Conservation (phyloP, 2,113 vertebrate genomes). For the Poeciliopsis retropinna region DNA sequence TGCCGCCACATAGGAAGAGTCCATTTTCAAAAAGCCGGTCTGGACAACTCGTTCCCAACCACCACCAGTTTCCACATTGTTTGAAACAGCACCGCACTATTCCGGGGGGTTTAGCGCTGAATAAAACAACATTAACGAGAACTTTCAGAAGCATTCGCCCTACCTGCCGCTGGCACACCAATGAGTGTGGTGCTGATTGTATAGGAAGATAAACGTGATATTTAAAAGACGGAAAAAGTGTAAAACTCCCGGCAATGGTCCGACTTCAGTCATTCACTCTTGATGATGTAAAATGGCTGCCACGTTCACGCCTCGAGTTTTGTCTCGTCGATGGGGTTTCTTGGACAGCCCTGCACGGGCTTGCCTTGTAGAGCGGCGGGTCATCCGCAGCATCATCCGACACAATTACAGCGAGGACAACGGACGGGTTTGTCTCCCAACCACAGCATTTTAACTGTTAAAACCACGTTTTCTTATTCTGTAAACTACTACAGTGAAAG, state of each 20-base stretch:
- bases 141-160: constrained; percentile 64
- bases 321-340: constrained; percentile 87
- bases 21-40: constrained; percentile 87
- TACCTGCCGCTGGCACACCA: constrained; percentile 83
- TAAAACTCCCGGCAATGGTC: constrained; percentile 88
- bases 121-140: constrained; percentile 49
- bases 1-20: constrained; percentile 83
- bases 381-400: constrained; percentile 35
- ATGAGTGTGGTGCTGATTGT: constrained; percentile 73
- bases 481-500: neutral
- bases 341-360: constrained; percentile 80
- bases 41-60: constrained; percentile 76
- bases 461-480: neutral
- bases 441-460: neutral
- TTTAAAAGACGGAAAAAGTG: constrained; percentile 80
- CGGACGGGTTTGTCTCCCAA: constrained; percentile 3
- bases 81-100: constrained; percentile 73
- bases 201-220: constrained; percentile 80
- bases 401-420: neutral
- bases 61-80: constrained; percentile 80
- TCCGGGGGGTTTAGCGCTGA: constrained; percentile 46
- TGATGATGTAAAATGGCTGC: constrained; percentile 98
- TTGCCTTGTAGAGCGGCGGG: constrained; percentile 71
- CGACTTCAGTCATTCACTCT: constrained; percentile 91
- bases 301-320: constrained; percentile 87